Base-by-base conservation (phyloP, 2,888 invertebrate species). In the Gryllus longicercus region DNA sequence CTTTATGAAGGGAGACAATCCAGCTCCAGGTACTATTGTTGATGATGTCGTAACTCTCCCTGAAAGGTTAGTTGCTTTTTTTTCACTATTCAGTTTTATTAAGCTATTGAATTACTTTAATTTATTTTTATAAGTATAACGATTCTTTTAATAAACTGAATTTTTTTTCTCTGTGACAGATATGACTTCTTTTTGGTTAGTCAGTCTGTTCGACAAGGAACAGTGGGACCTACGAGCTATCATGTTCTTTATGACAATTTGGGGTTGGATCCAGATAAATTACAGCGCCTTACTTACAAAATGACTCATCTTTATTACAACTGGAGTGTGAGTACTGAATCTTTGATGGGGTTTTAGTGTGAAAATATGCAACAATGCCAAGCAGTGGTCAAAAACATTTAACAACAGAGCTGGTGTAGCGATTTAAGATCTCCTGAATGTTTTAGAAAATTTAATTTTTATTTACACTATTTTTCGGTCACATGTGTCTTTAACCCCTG, bases 121-220 rank as follows among this genome's bases (percentile, higher is more conserved):
- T 38, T 38, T 38, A 38, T 38, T 38, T 38, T 38, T 38, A 21
- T 38, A 38, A 38, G 0, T 38, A 8, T 38, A 38, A 38, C 8
- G 5, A 38, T 38, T 38, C 25, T 2, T 38, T 38, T 38, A 38
- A 38, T 38, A 38, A 38, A 38, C 38, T 38, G 38, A 38, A 38
- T 18, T 74, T 74, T 74, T 18, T 76, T 12, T 23, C n/a, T 16
- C 76, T 16, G 25, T 76, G 21, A 2, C 87, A 93, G 94, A 81
- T 96, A 94, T 83, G 98, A 99, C 85, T 98, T 97, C 88, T 98
- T 92, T 86, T 86, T 98, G 75, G 93, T 98, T 0, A 94, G 95
- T 0, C 98, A 98, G 86, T 91, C 91, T 75, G 96, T 96, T 0
- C 89, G 91, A 0, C 95, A 97, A 83, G 98, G 98, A 1, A 96